Conservation (phyloP, 2,113 vertebrate species). For the Grammomys surdaster region DNA sequence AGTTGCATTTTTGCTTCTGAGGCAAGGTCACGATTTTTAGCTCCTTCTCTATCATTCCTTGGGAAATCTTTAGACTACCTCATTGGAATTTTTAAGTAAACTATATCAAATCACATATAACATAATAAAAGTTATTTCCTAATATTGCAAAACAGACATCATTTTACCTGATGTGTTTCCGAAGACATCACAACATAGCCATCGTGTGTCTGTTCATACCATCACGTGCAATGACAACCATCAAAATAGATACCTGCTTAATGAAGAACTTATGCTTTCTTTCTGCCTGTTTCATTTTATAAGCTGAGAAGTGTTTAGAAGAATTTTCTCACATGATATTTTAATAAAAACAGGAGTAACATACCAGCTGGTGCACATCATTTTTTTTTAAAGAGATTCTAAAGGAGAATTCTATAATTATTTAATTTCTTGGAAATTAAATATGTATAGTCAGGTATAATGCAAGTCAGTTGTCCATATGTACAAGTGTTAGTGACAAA, state of each 20-base stretch:
- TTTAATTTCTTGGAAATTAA: conserved; percentile 73
- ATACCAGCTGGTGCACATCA: conserved; percentile 74
- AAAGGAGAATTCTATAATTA: conserved; percentile 60
- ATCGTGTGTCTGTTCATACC: background rate
- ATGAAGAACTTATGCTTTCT: conserved; percentile 56
- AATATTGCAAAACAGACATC: conserved; percentile 83
- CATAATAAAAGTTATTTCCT: conserved; percentile 84
- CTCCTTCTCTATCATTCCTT: conserved; percentile 81
- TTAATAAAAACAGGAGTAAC: conserved; percentile 78
- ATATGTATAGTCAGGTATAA: conserved; percentile 71
- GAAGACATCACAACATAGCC: conserved; percentile 48
- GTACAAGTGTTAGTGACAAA: conserved; percentile 68
- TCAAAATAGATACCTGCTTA: conserved; percentile 56
- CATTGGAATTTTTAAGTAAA: conserved; percentile 86
- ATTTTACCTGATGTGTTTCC: conserved; percentile 77
- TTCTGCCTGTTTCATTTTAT: conserved; percentile 43
- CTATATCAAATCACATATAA: conserved; percentile 88
- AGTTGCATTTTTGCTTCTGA: conserved; percentile 86
- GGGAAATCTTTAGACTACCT: conserved; percentile 83
- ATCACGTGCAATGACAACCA: conserved; percentile 10
- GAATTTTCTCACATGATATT: conserved; percentile 69
- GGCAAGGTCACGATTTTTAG: conserved; percentile 85
- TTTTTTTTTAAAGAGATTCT: conserved; percentile 60
- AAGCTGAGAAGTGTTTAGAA: conserved; percentile 65
- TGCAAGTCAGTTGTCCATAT: conserved; percentile 70